These are phyloP conservation scores for Lepilemur ruficaudatus DNA, from an alignment of 2,797 vertebrate genomes.

Conservation along the genomic window DNA sequence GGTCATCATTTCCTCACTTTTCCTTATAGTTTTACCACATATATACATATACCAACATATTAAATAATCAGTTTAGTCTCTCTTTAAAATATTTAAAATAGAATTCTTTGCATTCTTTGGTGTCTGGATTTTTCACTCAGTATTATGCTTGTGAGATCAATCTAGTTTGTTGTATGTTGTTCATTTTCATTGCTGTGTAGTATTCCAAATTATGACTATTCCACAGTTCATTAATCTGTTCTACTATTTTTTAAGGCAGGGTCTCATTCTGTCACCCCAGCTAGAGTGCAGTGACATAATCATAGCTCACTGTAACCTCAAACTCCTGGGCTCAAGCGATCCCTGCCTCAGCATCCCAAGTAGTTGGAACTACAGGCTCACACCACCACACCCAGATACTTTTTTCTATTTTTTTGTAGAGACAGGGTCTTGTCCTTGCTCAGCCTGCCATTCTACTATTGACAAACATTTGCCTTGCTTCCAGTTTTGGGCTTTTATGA, in stretches of 20 bases:
- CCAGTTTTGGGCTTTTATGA: not conserved
- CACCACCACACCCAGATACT: not conserved
- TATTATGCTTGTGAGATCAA: not conserved
- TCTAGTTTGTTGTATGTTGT: not conserved
- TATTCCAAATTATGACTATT: not conserved
- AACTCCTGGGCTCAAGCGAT: not conserved
- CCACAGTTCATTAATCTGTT: not conserved
- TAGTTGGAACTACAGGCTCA: not conserved
- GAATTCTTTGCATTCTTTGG: not conserved
- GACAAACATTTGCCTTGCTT: not conserved
- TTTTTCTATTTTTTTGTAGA: not conserved
- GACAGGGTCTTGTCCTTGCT: not conserved
- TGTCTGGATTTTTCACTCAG: not conserved
- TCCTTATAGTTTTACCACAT: not conserved
- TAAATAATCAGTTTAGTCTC: not conserved
- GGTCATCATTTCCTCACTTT: not conserved
- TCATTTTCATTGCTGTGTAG: not conserved
- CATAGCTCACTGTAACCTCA: not conserved
- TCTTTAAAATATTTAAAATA: slow-evolving; percentile 17
- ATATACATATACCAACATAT: not conserved
- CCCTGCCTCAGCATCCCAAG: not conserved
- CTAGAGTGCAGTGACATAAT: not conserved
- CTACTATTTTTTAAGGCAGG: not conserved
- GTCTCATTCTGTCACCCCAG: not conserved
- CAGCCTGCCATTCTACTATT: not conserved